Base-by-base conservation (phyloP, 92 coral and sea anemone species). In the Blastomussa wellsi region DNA sequence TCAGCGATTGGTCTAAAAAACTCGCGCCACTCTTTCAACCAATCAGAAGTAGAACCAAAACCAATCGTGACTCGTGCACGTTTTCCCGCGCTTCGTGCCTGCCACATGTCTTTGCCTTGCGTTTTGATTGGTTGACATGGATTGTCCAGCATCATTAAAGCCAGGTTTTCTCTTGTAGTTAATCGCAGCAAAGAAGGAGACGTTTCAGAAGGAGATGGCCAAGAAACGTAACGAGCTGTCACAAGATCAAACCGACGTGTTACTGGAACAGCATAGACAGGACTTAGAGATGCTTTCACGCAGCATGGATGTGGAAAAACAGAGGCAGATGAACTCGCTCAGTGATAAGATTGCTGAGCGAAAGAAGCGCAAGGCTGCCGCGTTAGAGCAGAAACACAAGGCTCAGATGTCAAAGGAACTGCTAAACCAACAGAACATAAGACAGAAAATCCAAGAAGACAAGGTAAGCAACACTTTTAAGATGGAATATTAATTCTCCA, bases 291-390 rank as follows among this genome's bases (percentile, higher is more conserved):
- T 91, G 67, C 83, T 96, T 87, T 93, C 93, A 77, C 89, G 96
- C 60, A 96, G 93, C 78, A 89, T 96, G 79, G 98, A 96, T 81
- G 92, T 92, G 7, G 98, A 96, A 78, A 96, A 92, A 86, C 90
- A 84, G 42, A 86, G 98, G 76, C 98, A 96, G 86, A 52, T 89
- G 70, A 86, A 90, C 70, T 90, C 98, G 19, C 89, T 96, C 60
- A 81, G 90, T 41, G 93, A 91, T n/a, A 96, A 94, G 83, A 96
- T 96, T 41, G 93, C 92, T 5, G 98, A 94, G 84, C 85, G 95
- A 74, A 88, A 88, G 80, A 90, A 86, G 74, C 87, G 94, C 19
- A 91, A 92, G 33, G 96, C 98, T 20, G 98, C 92, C 26, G 94
- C 98, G 0, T 80, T 92, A 36, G 91, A 93, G 14, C 93, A 93